phyloP scores from a whole-genome alignment of 2,113 vertebrate species.

The Silurus meridionalis region DNA sequence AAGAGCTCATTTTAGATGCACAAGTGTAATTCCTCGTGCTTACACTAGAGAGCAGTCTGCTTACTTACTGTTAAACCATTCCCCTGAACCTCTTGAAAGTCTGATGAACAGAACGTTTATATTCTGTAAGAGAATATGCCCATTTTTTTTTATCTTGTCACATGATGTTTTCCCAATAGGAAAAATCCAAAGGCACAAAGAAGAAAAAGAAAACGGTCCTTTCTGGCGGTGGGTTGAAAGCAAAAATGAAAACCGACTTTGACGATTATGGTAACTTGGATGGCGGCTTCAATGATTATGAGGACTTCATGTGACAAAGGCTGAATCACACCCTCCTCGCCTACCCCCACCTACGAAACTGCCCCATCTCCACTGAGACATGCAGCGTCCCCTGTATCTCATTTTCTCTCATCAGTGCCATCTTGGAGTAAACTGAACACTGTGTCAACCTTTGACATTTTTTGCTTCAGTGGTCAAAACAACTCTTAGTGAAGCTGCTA shows the following conservation, averaged over 20 bases:
- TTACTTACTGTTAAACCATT: background rate
- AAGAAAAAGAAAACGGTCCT: slow-evolving; percentile 95
- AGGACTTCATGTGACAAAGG: slow-evolving; percentile 97
- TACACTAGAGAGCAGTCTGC: slow-evolving; percentile 39
- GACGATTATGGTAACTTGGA: slow-evolving; percentile 87
- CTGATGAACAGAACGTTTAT: background rate
- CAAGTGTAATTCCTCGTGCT: background rate
- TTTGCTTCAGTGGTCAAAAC: slow-evolving; percentile 69
- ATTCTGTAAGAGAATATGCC: background rate
- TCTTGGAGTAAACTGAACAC: slow-evolving; percentile 79
- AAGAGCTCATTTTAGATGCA: background rate
- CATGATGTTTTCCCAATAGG: slow-evolving; percentile 66
- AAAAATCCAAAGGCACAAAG: slow-evolving; percentile 87
- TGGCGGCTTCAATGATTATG: slow-evolving; percentile 90
- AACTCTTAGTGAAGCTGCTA: slow-evolving; percentile 70
- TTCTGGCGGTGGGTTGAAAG: slow-evolving; percentile 91
- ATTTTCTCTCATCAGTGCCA: slow-evolving; percentile 93
- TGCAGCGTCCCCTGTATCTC: slow-evolving; percentile 86
- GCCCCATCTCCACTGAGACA: slow-evolving; percentile 74
- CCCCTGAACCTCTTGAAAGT: too few species aligned
- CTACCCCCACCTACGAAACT: slow-evolving; percentile 63
- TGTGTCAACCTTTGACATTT: slow-evolving; percentile 77
- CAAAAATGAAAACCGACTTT: slow-evolving; percentile 90
- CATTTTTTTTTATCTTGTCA: background rate
- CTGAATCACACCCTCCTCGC: slow-evolving; percentile 54